Conservation (phyloP, 2,797 vertebrate species). For the Enteromius afrohamiltoni region DNA sequence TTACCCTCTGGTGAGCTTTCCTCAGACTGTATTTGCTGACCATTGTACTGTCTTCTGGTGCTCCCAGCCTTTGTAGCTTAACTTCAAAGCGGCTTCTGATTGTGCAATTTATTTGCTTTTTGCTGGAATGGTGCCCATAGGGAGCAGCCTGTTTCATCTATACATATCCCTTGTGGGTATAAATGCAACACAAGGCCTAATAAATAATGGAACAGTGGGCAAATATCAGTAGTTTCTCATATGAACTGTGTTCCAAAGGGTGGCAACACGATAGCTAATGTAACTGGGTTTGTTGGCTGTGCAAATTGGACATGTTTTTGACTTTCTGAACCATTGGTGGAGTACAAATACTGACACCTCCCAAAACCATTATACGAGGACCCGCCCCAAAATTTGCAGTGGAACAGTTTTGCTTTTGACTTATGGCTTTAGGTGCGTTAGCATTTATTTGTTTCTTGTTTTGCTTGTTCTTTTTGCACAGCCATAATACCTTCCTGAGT, state of each 20-base stretch:
- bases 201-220: slow-evolving; percentile 52
- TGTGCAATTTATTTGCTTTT: slow-evolving; percentile 48
- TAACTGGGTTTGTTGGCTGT: slow-evolving; percentile 5
- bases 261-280: not conserved
- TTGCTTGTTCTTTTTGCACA: not conserved
- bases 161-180: slow-evolving; percentile 18
- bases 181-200: slow-evolving; percentile 28
- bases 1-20: slow-evolving; percentile 10
- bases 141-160: slow-evolving; percentile 33
- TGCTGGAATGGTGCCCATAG: slow-evolving; percentile 35
- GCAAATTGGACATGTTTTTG: not conserved
- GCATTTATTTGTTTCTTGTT: not conserved
- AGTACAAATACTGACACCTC: not conserved
- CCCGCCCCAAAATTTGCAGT: not conserved
- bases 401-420: not conserved
- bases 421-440: not conserved
- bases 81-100: slow-evolving; percentile 54
- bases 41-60: slow-evolving; percentile 18
- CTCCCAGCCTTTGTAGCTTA: slow-evolving; percentile 44
- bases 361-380: not conserved
- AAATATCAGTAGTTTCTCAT: slow-evolving; percentile 38
- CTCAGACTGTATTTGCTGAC: not conserved
- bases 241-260: not conserved
- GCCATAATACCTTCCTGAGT: not conserved
- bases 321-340: not conserved